phyloP scores from a whole-genome alignment of 2,888 invertebrate genomes.

The Oscheius sp. region DNA sequence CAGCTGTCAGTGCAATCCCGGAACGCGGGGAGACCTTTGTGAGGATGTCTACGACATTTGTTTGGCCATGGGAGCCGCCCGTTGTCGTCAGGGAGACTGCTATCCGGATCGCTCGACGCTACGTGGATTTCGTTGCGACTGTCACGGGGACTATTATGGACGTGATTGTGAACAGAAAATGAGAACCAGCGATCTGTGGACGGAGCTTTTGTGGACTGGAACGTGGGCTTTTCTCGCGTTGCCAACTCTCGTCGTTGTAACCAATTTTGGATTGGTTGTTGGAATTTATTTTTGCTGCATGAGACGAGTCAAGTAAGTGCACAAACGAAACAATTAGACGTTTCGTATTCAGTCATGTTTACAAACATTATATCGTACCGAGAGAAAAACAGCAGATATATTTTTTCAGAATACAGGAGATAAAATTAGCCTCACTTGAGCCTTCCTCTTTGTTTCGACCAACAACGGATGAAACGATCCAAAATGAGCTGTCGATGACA shows the following conservation, averaged over 20 bases:
- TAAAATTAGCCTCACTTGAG: no score
- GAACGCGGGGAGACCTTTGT: slow-evolving; percentile 45
- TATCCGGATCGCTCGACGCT: slow-evolving; percentile 1
- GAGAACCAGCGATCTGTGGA: background rate
- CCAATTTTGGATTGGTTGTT: no score
- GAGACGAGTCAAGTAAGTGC: no score
- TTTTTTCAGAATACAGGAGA: no score
- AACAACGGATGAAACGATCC: no score
- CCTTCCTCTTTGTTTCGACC: no score
- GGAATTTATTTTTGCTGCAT: no score
- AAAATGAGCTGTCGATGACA: no score
- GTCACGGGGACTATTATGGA: background rate
- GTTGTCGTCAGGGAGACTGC: slow-evolving; percentile 18
- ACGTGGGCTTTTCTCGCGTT: background rate
- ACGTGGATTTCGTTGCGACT: slow-evolving; percentile 24
- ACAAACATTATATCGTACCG: no score
- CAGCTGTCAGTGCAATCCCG: slow-evolving; percentile 46
- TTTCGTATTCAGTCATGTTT: no score
- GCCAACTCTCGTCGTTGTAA: background rate
- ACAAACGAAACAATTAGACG: no score
- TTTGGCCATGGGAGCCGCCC: slow-evolving; percentile 31
- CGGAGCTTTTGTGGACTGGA: background rate
- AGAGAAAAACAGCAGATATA: no score
- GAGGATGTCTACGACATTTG: slow-evolving; percentile 43
- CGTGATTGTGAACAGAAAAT: slow-evolving; percentile 18